Base-by-base conservation (phyloP, 2,888 invertebrate genomes). In the Callimorpha dominula region DNA sequence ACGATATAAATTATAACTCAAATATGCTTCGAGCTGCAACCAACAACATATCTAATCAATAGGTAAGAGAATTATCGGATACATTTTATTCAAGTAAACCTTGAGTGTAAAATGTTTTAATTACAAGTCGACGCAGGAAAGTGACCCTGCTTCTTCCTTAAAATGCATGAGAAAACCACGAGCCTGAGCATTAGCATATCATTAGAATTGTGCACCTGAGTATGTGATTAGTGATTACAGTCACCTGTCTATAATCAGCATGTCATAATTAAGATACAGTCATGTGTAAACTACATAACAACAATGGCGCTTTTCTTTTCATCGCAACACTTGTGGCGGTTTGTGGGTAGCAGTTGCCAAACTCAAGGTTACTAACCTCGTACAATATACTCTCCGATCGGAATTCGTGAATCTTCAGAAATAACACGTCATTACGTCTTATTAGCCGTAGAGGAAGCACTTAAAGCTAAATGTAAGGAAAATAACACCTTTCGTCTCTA, bases 341-440 rank as follows among this genome's bases (percentile, higher is more conserved):
- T 86, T 85, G 89, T 89, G 86, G 87, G 90, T 89, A 91, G 92
- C 90, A 88, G 89, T 91, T 88, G 89, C 86, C 87, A 88, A 90
- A 86, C 87, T 86, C 82, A 89, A 95, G 95, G 95, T 95, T 90
- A 95, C 94, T 95, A 87, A 94, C 92, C 93, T 84, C 82, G 80
- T 78, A 89, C 89, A 91, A 90, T 89, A 90, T 91, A 92, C 91
- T 90, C 86, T 86, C 81, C 89, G 90, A 92, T 94, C 86, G 93
- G 91, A 93, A 93, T 95, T 94, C 91, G 93, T 93, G 93, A 93
- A 94, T 94, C 93, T 92, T 92, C 91, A 92, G 89, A 94, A 94
- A 93, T 93, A 94, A 93, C 92, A 92, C 91, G 89, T 93, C 92
- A 94, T 95, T 94, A 94, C 91, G 87, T 92, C 92, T 93, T 93